phyloP scores from a whole-genome alignment of 2,888 invertebrate genomes.

The Scelioninae gen. 2 region DNA sequence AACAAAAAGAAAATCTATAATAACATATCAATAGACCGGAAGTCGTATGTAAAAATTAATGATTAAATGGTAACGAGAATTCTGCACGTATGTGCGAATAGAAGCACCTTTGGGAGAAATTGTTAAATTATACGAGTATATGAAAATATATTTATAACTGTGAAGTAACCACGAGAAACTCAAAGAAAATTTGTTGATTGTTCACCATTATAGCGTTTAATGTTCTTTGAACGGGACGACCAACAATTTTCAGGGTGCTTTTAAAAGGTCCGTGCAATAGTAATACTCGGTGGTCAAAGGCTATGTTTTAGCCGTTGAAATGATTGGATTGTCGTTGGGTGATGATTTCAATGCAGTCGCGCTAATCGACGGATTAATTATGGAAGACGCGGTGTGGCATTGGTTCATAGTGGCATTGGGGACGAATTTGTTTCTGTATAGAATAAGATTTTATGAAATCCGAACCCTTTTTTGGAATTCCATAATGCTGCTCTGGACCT shows the following conservation, averaged over 20 bases:
- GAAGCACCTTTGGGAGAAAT: conserved; percentile 34
- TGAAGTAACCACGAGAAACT: conserved; percentile 29
- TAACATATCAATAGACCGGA: conserved; percentile 50
- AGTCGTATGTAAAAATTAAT: conserved; percentile 42
- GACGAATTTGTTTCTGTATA: conserved; percentile 67
- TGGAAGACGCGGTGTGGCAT: conserved; percentile 65
- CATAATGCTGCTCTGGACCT: conserved; percentile 73
- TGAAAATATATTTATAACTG: conserved; percentile 28
- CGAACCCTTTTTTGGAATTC: conserved; percentile 60
- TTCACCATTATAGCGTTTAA: neutral
- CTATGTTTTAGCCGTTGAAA: conserved; percentile 35
- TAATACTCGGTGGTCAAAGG: conserved; percentile 35
- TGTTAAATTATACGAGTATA: conserved; percentile 15
- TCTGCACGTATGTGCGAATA: conserved; percentile 17
- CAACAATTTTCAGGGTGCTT: conserved; percentile 43
- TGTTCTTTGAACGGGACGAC: conserved; percentile 8
- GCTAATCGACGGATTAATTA: conserved; percentile 46
- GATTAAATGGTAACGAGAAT: conserved; percentile 32
- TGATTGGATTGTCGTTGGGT: conserved; percentile 28
- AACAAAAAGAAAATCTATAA: conserved; percentile 55
- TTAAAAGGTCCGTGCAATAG: conserved; percentile 49
- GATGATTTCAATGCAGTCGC: conserved; percentile 46
- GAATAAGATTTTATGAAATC: conserved; percentile 59
- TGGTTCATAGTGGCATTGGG: conserved; percentile 74
- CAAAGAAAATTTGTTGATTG: conserved; percentile 23